Conservation (phyloP, 1,140 invertebrate species). For the Drosophila micromelanica region DNA sequence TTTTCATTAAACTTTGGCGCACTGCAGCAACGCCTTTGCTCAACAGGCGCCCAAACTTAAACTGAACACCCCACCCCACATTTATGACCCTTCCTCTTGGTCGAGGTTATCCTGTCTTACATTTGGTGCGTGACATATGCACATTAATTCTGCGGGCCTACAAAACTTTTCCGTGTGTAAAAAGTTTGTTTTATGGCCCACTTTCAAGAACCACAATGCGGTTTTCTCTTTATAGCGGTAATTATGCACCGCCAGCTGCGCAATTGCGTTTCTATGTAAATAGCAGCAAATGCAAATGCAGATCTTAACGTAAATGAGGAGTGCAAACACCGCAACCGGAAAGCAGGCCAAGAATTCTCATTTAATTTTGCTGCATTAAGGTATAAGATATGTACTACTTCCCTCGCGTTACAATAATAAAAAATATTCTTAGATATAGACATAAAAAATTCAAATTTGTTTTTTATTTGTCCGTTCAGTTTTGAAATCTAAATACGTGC, state of each 20-base stretch:
- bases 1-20: slow-evolving; percentile 76
- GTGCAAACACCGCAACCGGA: background rate
- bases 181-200: slow-evolving; percentile 75
- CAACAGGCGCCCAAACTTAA: background rate
- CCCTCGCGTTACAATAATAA: too few species aligned
- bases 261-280: slow-evolving; percentile 63
- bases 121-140: slow-evolving; percentile 73
- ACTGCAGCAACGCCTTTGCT: slow-evolving; percentile 68
- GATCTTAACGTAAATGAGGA: slow-evolving; percentile 18
- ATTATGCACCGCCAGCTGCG: slow-evolving; percentile 67
- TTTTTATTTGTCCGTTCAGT: too few species aligned
- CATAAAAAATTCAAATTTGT: too few species aligned
- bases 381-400: background rate
- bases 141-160: slow-evolving; percentile 69
- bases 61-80: background rate
- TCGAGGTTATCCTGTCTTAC: slow-evolving; percentile 22
- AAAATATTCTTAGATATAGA: too few species aligned
- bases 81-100: slow-evolving; percentile 3
- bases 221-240: slow-evolving; percentile 59
- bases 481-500: too few species aligned
- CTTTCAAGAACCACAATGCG: slow-evolving; percentile 62
- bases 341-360: slow-evolving; percentile 7
- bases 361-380: slow-evolving; percentile 16
- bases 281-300: slow-evolving; percentile 36
- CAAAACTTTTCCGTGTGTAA: slow-evolving; percentile 61